These are phyloP conservation scores for Metallyticus violacea DNA, from an alignment of 2,888 invertebrate species.

Conservation along the genomic window DNA sequence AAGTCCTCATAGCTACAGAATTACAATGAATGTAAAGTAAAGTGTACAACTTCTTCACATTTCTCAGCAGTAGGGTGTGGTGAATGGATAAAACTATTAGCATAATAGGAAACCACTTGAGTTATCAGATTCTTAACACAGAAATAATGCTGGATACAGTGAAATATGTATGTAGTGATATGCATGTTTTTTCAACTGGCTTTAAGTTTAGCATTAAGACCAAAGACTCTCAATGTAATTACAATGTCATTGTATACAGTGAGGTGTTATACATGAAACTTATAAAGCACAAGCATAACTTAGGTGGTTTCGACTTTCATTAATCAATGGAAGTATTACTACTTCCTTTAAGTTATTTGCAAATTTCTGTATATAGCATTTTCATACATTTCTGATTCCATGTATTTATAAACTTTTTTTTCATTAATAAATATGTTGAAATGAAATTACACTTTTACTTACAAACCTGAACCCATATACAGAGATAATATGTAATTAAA, in stretches of 20 bases:
- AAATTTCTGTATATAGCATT: constrained; percentile 18
- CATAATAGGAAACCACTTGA: background rate
- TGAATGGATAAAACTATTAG: background rate
- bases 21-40: background rate
- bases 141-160: too few species aligned
- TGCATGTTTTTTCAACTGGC: too few species aligned
- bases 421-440: constrained; percentile 17
- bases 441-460: background rate
- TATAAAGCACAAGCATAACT: background rate
- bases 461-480: too few species aligned
- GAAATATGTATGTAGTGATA: too few species aligned
- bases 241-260: too few species aligned
- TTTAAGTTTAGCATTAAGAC: background rate
- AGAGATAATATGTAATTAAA: too few species aligned
- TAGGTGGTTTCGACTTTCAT: background rate
- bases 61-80: background rate
- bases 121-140: background rate
- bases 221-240: background rate
- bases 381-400: background rate
- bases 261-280: background rate
- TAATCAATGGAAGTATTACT: background rate
- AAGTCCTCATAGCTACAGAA: background rate
- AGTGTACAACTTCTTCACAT: background rate
- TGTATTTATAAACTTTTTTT: constrained; percentile 23
- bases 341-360: background rate